phyloP scores from a whole-genome alignment of 1,140 invertebrate genomes.

The Drosophila obscura region DNA sequence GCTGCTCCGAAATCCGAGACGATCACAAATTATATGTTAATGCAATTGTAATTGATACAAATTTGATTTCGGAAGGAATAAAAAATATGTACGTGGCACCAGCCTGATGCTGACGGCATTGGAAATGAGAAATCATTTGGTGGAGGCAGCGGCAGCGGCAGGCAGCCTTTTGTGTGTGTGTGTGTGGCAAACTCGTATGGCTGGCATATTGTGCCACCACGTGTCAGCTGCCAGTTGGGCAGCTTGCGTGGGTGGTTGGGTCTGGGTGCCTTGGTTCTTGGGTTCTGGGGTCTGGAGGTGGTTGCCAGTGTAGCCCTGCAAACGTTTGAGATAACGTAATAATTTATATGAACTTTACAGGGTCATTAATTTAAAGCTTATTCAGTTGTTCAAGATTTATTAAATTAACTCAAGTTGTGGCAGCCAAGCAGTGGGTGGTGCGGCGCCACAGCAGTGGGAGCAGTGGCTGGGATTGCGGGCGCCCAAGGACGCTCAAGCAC shows the following conservation, averaged over 20 bases:
- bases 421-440: conserved; percentile 27
- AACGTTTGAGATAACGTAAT: conserved; percentile 72
- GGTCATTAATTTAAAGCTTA: conserved; percentile 84
- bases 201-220: conserved; percentile 63
- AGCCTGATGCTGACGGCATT: conserved; percentile 42
- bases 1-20: conserved; percentile 61
- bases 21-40: conserved; percentile 79
- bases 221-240: conserved; percentile 56
- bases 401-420: conserved; percentile 83
- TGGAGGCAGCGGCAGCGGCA: conserved; percentile 10
- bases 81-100: conserved; percentile 40
- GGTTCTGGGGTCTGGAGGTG: background rate
- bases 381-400: conserved; percentile 84
- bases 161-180: background rate
- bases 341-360: conserved; percentile 83
- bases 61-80: conserved; percentile 74
- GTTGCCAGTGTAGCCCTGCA: conserved; percentile 12
- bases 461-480: too few species aligned
- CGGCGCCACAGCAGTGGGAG: conserved; percentile 1
- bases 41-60: conserved; percentile 83
- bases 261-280: background rate
- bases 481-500: too few species aligned
- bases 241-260: background rate
- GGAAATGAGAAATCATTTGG: conserved; percentile 80
- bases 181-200: conserved; percentile 42